Base-by-base conservation (phyloP, 1,140 invertebrate species). In the Sitodiplosis mosellana region DNA sequence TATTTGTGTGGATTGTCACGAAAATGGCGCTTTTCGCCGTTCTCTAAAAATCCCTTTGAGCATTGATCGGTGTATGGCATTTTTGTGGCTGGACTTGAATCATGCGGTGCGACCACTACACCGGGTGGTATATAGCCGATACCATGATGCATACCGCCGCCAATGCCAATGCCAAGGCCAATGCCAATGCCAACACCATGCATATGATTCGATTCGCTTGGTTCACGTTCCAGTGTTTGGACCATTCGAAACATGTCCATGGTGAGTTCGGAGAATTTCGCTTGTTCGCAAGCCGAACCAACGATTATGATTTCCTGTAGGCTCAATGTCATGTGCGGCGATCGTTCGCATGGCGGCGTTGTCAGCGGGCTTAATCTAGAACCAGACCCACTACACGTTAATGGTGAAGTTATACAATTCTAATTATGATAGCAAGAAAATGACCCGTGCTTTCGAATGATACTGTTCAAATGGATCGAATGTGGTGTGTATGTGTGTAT, bases 181-280 rank as follows among this genome's bases (percentile, higher is more conserved):
- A 60, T 12, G 11, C 41, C 14, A 19, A n/a, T 12, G 14, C 19
- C 15, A 19, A 12, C 48, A 33, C 7, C 33, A n/a, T 34, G 21
- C 11, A 27, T 19, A 49, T 43, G 17, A 18, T n/a, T 50, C 36
- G 88, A 83, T 53, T 89, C 86, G 55, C 83, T 80, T 17, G 87
- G 87, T 61, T 96, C 91, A 51, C 89, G 69, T 65, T 96, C 92
- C 43, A 96, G 65, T 2, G 87, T 92, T 69, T 96, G 92, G 38
- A 96, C 73, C 81, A 98, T 95, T 54, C 91, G 59, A 63, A 91
- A 98, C 92, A 97, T 98, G 67, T 98, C 93, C 71, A 98, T 82
- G 17, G 93, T 95, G 48, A 97, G 69, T 67, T 96, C 92, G 54
- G 89, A 94, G 69, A 96, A 96, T 67, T 95, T 95, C n/a, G 92